Conservation (phyloP, 2,888 invertebrate genomes). For the Diloba caeruleocephala region DNA sequence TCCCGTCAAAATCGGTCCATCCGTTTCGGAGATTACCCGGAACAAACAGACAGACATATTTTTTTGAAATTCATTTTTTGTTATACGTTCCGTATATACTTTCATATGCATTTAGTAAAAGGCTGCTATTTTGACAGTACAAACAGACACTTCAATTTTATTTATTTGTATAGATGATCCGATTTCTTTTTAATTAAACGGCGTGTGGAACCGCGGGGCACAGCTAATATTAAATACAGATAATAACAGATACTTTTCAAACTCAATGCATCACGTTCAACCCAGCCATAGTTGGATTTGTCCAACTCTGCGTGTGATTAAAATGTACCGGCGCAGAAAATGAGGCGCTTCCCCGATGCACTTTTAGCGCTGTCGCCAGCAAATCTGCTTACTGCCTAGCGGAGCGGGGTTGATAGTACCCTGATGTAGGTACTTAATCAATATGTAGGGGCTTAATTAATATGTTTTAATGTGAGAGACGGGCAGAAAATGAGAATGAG, state of each 20-base stretch:
- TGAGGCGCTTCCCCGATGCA: slow-evolving; percentile 54
- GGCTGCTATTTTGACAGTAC: too few relatives aligned
- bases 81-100: too few relatives aligned
- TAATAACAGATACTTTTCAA: slow-evolving; percentile 15
- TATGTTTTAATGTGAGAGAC: slow-evolving; percentile 8
- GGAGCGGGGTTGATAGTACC: slow-evolving; percentile 21
- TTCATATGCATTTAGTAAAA: too few relatives aligned
- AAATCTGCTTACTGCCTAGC: slow-evolving; percentile 42
- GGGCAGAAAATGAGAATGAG: not conserved
- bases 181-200: too few relatives aligned
- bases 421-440: slow-evolving; percentile 14
- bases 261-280: slow-evolving; percentile 33
- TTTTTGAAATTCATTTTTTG: too few relatives aligned
- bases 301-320: slow-evolving; percentile 59
- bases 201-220: too few relatives aligned
- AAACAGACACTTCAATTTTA: too few relatives aligned
- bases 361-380: slow-evolving; percentile 53
- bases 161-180: too few relatives aligned
- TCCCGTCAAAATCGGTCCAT: too few relatives aligned
- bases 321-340: slow-evolving; percentile 57
- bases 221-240: not conserved
- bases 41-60: too few relatives aligned
- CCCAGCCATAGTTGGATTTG: slow-evolving; percentile 38
- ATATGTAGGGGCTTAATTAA: not conserved
- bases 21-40: too few relatives aligned